Base-by-base conservation (phyloP, 2,888 invertebrate species). In the Adelphocoris suturalis region DNA sequence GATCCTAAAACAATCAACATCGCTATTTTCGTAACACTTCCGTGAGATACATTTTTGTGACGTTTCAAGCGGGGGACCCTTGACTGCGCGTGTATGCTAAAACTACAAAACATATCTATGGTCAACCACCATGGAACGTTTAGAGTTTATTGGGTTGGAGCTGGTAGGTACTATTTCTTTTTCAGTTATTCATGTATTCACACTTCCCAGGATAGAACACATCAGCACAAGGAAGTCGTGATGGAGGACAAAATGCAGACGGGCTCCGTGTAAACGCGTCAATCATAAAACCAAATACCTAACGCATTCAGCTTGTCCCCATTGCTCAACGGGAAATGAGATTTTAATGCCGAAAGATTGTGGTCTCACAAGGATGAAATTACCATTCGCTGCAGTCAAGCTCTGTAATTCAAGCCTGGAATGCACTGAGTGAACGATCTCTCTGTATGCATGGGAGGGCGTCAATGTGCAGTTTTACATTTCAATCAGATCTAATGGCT, bases 231-330 rank as follows among this genome's bases (percentile, higher is more conserved):
- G 23, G 68, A 13, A 23, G 19, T 12, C 11, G 23, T 9, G 13
- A 23, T 11, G 23, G n/a, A 23, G 23, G 68, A 52, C 52, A 52
- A 13, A 52, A 37, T 37, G 52, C 52, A 52, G 52, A 52, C 14
- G 13, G 16, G 12, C 14, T 16, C 68, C 68, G 12, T 1, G 1
- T 9, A 68, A 9, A 23, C n/a, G 68, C 23, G 68, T 12, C 68
- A 68, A 68, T 68, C 68, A 23, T 68, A 23, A 23, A 68, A 68
- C 68, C 23, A 68, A 68, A 68, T 23, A 37, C 37, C 37, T 37
- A 68, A 68, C 68, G 68, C 68, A 68, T 5, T 68, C 19, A 23
- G 12, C 27, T 23, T 19, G 5, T 16, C 52, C 52, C 12, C 52
- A 52, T 52, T 52, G 16, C 52, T 52, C 52, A 11, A 52, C 52